phyloP scores from a whole-genome alignment of 2,888 invertebrate genomes.

The Saturnia pavonia region DNA sequence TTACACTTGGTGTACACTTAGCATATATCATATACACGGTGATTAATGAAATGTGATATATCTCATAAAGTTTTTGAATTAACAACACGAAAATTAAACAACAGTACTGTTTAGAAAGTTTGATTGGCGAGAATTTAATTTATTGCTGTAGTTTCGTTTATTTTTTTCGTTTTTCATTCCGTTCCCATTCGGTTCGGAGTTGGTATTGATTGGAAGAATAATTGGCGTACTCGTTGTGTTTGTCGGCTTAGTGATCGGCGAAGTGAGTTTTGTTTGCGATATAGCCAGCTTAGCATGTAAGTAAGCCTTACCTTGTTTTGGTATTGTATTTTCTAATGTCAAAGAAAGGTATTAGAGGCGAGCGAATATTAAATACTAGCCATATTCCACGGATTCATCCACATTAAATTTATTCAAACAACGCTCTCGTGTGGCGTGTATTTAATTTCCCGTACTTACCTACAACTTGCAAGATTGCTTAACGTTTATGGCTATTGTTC shows the following conservation, averaged over 20 bases:
- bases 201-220: constrained; percentile 34
- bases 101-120: neutral
- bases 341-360: neutral
- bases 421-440: too few species aligned
- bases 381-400: too few species aligned
- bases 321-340: neutral
- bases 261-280: constrained; percentile 12
- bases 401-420: too few species aligned
- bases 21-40: too few species aligned
- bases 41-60: too few species aligned
- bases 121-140: constrained; percentile 37
- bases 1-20: too few species aligned
- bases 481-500: too few species aligned
- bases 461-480: too few species aligned
- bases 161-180: constrained; percentile 34
- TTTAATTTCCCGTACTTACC: too few species aligned
- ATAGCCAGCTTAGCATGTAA: constrained; percentile 1
- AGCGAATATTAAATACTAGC: too few species aligned
- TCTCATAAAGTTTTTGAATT: neutral
- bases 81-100: neutral
- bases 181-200: constrained; percentile 16
- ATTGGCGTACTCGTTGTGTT: constrained; percentile 25
- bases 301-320: neutral
- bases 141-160: constrained; percentile 50
- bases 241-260: constrained; percentile 15